Evolutionary conservation across 2,888 invertebrate genomes (phyloP), one percentile per base, ranked within the genome.

Genomic region (Tortrix viridana): DNA sequence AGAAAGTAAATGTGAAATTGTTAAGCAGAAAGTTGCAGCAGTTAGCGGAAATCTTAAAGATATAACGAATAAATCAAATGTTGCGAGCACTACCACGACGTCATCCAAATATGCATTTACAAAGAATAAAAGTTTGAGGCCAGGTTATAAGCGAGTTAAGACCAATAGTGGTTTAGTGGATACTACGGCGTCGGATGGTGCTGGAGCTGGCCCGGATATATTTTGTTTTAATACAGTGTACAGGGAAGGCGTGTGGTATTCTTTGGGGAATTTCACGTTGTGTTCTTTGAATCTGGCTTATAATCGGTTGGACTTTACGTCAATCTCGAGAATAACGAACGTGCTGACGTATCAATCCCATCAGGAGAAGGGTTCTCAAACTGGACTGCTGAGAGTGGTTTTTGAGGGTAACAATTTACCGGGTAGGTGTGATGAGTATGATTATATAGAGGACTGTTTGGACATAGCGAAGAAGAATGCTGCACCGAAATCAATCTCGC

Each of bases 281-380:
- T 78, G 79, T 62, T 86, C 76, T 19, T 65, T 87, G 18, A 86
- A 87, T 70, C 50, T 87, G 9, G 78, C 81, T 0, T 85, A 79
- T 54, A 87, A 87, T 59, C 60, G 77, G 43, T 65, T 87, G 48
- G 65, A 68, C 4, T 75, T 68, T 32, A n/a, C 52, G 2, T 73
- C 79, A 9, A 32, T 86, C 1, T 55, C 60, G 37, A 79, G 67
- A 22, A 64, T 86, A 19, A 32, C 65, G 1, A 60, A 81, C 2
- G 76, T 84, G 19, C 46, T 86, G 14, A 50, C 57, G 19, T 84
- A 86, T 67, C 87, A 87, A 59, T 64, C 55, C 16, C 19, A 23
- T 14, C 49, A 6, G 6, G 67, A 9, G 20, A 37, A 3, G 73
- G 69, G 26, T 5, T 49, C 46, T 0, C 47, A 58, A 5, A 75